Base-by-base conservation (phyloP, 2,888 invertebrate species). In the Napeogenes inachia region DNA sequence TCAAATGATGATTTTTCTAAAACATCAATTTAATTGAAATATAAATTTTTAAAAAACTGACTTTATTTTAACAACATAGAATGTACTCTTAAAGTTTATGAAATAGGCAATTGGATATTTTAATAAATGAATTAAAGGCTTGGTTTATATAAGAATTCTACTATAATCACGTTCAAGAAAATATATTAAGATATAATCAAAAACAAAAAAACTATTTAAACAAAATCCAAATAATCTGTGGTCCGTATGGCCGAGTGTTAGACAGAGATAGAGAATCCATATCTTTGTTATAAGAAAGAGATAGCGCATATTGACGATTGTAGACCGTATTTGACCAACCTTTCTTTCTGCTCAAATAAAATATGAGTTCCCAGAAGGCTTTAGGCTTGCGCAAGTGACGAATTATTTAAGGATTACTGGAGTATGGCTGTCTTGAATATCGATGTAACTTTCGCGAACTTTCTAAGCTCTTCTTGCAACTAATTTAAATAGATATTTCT, bases 281-380 rank as follows among this genome's bases (percentile, higher is more conserved):
- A 60, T 69, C 42, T 12, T 61, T 63, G 65, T 62, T 54, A 56
- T 66, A 45, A 67, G 64, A 73, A 64, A 73, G 79, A 69, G 75
- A 71, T 59, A 65, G 70, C 63, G 70, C 70, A 72, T 82, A 81
- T 80, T 75, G 80, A 80, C 81, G 77, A 71, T 70, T 73, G 73
- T 73, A 75, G 70, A 70, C 74, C 69, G 72, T 77, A 80, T 83
- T 83, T 83, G 82, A 82, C 79, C 82, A 87, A 85, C 78, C 84
- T 81, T 85, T 84, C 83, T 84, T 82, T 82, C 73, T 66, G 75
- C 75, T 82, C 77, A 80, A 86, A 82, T 84, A 83, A 82, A 84
- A 82, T 79, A 82, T 84, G 80, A 81, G 77, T 72, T 73, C 72
- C 68, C 71, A 67, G 69, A 72, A 72, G 65, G 69, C 65, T 72